Base-by-base conservation (phyloP, 2,113 vertebrate species). In the Eptesicus fuscus region DNA sequence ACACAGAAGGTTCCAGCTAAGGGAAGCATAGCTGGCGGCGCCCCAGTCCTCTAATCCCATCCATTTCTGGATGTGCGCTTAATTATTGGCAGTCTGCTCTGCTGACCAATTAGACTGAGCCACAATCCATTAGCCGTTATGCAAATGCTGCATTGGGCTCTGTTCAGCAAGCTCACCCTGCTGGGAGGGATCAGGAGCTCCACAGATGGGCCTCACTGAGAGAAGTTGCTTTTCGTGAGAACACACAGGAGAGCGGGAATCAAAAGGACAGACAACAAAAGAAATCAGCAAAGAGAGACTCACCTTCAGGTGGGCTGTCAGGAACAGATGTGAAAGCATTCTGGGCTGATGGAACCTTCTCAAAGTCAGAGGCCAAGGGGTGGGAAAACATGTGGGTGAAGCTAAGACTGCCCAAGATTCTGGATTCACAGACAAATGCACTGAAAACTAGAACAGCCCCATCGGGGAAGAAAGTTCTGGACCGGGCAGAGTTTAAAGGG, bases 101-200 rank as follows among this genome's bases (percentile, higher is more conserved):
- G 63, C 61, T 61, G 96, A 93, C 90, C 92, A 93, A 90, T 25
- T 77, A 88, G 89, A 94, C 65, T 12, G 28, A 70, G 76, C 88
- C 88, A 87, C 73, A 87, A 47, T 89, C 96, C 92, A 96, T 16
- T 70, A 65, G 18, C 22, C 74, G 2, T 8, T 61, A 63, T 69
- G 90, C 82, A 94, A 82, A 94, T 16, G 8, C 47, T 82, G 4
- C n/a, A 17, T 4, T 25, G 3, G 4, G 61, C 83, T 70, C 82
- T 83, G 59, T 20, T 53, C 40, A 11, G 51, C n/a, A 3, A 28
- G 47, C 9, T 14, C 1, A 3, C 25, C 1, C 25, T 16, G n/a
- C 30, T 37, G 9, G 7, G 32, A 59, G 16, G 28, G 30, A 17
- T 22, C 56, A 18, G n/a, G 18, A 51, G 37, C 18, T 9, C 3